These are phyloP conservation scores for Bombus vancouverensis DNA, from an alignment of 1,140 invertebrate species.

Conservation along the genomic window DNA sequence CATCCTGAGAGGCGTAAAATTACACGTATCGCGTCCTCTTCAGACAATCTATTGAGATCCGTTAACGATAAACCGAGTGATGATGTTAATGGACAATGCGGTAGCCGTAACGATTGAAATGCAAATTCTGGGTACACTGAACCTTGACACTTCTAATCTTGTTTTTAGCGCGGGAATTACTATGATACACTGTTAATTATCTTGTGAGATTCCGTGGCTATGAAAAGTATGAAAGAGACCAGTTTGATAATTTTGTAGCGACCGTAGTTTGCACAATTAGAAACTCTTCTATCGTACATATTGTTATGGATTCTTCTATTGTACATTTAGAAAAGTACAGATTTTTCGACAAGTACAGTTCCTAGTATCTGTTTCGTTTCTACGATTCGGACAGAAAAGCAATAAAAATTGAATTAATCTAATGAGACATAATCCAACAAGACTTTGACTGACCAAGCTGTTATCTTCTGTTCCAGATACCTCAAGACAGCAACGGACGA, in stretches of 20 bases:
- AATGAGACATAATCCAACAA: no score
- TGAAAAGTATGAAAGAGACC: not conserved
- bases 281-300: no score
- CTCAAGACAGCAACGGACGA: conserved; percentile 57
- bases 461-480: conserved; percentile 70
- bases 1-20: not conserved
- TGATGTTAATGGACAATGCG: not conserved
- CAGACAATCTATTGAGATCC: not conserved
- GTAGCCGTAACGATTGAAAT: not conserved
- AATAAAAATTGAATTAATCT: no score
- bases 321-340: no score
- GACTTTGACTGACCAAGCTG: no score
- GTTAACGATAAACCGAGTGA: not conserved
- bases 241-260: no score
- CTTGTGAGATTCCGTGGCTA: not conserved
- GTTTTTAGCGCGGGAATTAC: not conserved
- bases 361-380: no score
- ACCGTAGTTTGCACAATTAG: no score
- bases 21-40: not conserved
- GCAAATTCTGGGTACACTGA: conserved; percentile 16
- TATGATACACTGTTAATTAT: not conserved
- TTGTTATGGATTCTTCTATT: no score
- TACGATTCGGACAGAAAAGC: no score
- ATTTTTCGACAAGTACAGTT: no score
- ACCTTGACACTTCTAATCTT: not conserved